A percentile compares a stretch with the other conserved stretches of the same genome.
Evolutionary conservation across 2,113 vertebrate species (phyloP).

Genomic region (Panthera tigris): DNA sequence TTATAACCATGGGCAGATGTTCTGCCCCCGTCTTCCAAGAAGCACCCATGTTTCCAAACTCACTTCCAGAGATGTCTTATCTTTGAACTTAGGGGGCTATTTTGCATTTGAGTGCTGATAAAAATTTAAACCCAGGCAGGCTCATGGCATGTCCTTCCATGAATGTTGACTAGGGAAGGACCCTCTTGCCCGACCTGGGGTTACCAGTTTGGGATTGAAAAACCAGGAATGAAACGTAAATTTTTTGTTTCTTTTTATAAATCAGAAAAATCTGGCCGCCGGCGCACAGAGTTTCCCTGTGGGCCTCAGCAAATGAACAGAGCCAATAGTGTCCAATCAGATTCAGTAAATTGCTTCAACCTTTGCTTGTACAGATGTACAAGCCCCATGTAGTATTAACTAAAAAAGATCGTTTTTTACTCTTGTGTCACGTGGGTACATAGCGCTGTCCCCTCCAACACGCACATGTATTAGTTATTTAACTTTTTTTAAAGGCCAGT

Average conservation of each 20-base stretch:
- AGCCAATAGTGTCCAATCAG: conserved; percentile 66
- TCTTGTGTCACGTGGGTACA: conserved; percentile 59
- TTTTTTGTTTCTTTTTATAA: background rate
- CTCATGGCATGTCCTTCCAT: background rate
- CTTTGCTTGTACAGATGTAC: conserved; percentile 69
- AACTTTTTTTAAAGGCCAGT: conserved; percentile 73
- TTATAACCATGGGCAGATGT: background rate
- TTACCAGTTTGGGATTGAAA: conserved; percentile 63
- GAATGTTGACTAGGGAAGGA: conserved; percentile 50
- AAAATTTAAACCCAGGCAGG: background rate
- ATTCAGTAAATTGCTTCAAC: conserved; percentile 64
- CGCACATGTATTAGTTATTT: conserved; percentile 77
- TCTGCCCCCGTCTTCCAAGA: background rate
- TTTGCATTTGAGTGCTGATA: background rate
- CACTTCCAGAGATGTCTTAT: background rate
- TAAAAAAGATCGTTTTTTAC: conserved; percentile 67
- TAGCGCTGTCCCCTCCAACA: conserved; percentile 4
- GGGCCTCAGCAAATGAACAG: conserved; percentile 64
- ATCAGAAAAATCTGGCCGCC: conserved; percentile 44
- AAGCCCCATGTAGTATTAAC: conserved; percentile 66
- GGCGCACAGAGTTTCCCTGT: conserved; percentile 19
- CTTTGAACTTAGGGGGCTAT: background rate
- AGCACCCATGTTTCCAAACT: background rate
- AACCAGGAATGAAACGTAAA: conserved; percentile 56
- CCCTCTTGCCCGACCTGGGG: conserved; percentile 45